These are phyloP conservation scores for Lepidurus packardi DNA, from an alignment of 1,140 invertebrate genomes.

Conservation along the genomic window DNA sequence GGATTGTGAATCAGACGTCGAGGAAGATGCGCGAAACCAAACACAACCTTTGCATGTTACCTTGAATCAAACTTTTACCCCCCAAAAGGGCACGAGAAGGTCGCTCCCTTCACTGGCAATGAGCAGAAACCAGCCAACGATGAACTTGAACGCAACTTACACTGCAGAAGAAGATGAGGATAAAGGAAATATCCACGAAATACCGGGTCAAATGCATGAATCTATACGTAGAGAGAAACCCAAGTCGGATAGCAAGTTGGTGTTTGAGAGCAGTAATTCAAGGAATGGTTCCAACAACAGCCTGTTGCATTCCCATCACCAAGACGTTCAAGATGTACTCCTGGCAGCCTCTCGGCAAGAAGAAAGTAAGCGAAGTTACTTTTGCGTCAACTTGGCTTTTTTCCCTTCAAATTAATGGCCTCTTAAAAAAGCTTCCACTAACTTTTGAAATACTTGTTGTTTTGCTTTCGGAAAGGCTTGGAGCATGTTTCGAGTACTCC, in stretches of 20 bases:
- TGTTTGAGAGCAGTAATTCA: neutral
- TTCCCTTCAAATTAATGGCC: neutral
- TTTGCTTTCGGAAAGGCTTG: neutral
- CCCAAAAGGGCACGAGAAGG: neutral
- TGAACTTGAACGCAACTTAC: neutral
- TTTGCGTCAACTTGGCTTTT: no score
- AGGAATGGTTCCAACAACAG: neutral
- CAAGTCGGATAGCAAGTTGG: neutral
- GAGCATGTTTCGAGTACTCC: neutral
- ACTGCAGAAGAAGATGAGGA: neutral
- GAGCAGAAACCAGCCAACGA: neutral
- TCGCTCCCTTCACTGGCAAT: neutral
- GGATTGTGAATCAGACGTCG: neutral
- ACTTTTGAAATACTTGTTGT: neutral
- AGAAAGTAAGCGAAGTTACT: neutral
- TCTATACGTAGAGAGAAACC: neutral
- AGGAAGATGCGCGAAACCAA: neutral
- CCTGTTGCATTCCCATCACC: neutral
- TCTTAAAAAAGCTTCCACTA: neutral
- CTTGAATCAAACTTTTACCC: neutral
- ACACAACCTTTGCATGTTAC: neutral
- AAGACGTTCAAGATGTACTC: constrained; percentile 1
- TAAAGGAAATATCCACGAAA: neutral
- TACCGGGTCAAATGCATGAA: neutral
- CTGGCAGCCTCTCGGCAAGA: neutral